phyloP scores from a whole-genome alignment of 1,140 invertebrate species.

The Aphelinus atriplicis region DNA sequence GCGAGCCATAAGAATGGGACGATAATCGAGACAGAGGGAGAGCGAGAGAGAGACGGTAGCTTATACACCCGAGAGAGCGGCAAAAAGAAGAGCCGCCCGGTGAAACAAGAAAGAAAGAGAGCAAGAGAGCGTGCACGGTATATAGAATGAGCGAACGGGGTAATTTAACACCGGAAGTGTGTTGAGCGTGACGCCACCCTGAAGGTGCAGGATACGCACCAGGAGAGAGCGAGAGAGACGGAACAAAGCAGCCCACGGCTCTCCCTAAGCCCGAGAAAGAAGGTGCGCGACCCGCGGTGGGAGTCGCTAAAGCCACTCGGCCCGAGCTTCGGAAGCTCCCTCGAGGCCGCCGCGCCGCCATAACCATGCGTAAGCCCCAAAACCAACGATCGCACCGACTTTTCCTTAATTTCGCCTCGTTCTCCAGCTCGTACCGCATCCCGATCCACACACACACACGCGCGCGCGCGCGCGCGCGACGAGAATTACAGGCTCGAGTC shows the following conservation, averaged over 20 bases:
- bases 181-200: slow-evolving; percentile 67
- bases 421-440: neutral
- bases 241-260: slow-evolving; percentile 37
- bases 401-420: neutral
- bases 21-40: slow-evolving; percentile 21
- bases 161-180: slow-evolving; percentile 68
- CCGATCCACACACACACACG: too few species aligned
- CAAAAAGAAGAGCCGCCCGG: slow-evolving; percentile 22
- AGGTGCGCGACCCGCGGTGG: slow-evolving; percentile 49
- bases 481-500: too few species aligned
- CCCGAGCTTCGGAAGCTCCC: slow-evolving; percentile 41
- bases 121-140: slow-evolving; percentile 37
- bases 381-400: too few species aligned
- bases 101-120: slow-evolving; percentile 27
- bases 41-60: slow-evolving; percentile 38
- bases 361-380: slow-evolving; percentile 44
- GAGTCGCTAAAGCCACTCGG: slow-evolving; percentile 43
- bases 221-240: slow-evolving; percentile 38
- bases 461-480: too few species aligned
- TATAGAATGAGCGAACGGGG: slow-evolving; percentile 47
- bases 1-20: slow-evolving; percentile 9
- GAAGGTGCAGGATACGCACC: slow-evolving; percentile 64
- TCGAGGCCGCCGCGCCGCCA: slow-evolving; percentile 48
- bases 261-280: slow-evolving; percentile 50
- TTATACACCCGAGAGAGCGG: slow-evolving; percentile 30